Evolutionary conservation across 1,140 invertebrate genomes (phyloP).

Genomic region (Drosophila sulfurigaster): DNA sequence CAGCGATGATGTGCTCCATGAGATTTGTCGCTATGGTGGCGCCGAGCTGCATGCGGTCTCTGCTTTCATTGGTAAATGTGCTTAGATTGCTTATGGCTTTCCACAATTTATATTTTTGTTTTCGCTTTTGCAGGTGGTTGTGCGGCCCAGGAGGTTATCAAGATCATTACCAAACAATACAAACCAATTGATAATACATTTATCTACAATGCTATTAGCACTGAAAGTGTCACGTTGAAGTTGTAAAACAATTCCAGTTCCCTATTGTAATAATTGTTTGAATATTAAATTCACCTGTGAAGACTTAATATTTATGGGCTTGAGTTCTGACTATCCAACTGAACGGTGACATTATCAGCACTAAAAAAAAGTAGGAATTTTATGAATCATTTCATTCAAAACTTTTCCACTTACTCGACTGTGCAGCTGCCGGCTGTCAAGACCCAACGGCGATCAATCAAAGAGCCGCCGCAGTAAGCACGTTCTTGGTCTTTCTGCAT

Average conservation of each 20-base stretch:
- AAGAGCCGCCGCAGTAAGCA: too few relatives aligned
- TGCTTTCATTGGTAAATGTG: conserved; percentile 91
- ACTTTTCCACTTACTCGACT: too few relatives aligned
- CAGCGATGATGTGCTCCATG: conserved; percentile 98
- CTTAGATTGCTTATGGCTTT: background rate
- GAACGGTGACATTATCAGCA: too few relatives aligned
- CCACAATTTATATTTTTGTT: background rate
- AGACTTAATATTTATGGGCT: background rate
- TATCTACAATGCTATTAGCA: conserved; percentile 97
- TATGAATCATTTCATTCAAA: too few relatives aligned
- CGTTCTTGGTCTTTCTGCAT: too few relatives aligned
- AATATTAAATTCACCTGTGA: conserved; percentile 1
- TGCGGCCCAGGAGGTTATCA: conserved; percentile 98
- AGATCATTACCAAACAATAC: conserved; percentile 98
- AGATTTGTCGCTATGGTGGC: conserved; percentile 97
- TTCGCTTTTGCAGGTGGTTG: conserved; percentile 89
- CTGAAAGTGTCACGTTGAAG: conserved; percentile 90
- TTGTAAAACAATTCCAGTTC: conserved; percentile 60
- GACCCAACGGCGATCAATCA: too few relatives aligned
- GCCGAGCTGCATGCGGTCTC: conserved; percentile 98
- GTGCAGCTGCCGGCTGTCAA: too few relatives aligned
- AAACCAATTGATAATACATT: conserved; percentile 98
- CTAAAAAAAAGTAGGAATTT: too few relatives aligned
- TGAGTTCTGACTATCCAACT: too few relatives aligned
- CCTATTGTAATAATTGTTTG: conserved; percentile 26